Percentiles rank a stretch among this genome's conserved stretches.
phyloP scores from a whole-genome alignment of 2,888 invertebrate genomes.

The Iphiclides podalirius region DNA sequence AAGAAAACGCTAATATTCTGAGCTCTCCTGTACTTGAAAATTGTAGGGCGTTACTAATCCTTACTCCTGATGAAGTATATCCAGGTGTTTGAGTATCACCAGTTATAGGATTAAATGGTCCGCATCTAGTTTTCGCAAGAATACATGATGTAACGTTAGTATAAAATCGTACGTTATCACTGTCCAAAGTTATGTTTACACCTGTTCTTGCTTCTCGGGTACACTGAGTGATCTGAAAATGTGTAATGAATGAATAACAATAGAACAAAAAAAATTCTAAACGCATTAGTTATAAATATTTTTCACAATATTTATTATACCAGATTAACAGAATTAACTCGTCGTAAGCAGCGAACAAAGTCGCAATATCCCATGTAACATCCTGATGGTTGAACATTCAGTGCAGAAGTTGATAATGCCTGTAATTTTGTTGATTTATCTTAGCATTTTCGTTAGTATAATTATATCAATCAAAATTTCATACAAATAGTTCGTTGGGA shows the following conservation, averaged over 20 bases:
- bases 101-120: constrained; percentile 82
- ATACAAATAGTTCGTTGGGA: no score
- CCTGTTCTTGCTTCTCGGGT: constrained; percentile 74
- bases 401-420: constrained; percentile 66
- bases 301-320: constrained; percentile 45
- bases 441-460: no score
- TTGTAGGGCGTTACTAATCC: constrained; percentile 78
- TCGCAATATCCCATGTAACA: constrained; percentile 82
- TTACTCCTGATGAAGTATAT: constrained; percentile 53
- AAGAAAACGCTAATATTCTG: constrained; percentile 75
- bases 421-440: no score
- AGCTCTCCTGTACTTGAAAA: constrained; percentile 77
- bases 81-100: constrained; percentile 80
- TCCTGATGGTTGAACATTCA: constrained; percentile 68
- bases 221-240: constrained; percentile 72
- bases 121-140: constrained; percentile 82
- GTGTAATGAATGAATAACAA: background rate
- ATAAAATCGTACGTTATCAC: constrained; percentile 76
- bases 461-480: no score
- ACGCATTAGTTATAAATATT: background rate
- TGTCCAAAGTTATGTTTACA: constrained; percentile 67
- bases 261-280: background rate
- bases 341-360: constrained; percentile 80
- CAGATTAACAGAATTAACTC: constrained; percentile 78
- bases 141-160: constrained; percentile 84